These are phyloP conservation scores for Parazoanthus swiftii DNA, from an alignment of 92 coral and sea anemone genomes.

Conservation along the genomic window DNA sequence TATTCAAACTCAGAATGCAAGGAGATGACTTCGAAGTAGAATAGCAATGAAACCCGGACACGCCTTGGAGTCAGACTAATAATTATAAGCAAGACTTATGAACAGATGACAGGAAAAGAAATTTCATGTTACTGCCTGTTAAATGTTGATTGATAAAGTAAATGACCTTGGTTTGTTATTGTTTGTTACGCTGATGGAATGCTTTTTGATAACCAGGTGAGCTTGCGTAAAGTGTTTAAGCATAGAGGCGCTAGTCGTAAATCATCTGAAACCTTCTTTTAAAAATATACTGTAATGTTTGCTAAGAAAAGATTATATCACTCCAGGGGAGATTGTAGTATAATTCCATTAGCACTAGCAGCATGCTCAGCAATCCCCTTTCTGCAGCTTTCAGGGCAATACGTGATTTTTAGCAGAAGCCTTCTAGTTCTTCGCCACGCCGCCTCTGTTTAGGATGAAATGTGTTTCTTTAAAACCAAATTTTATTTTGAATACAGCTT, in stretches of 20 bases:
- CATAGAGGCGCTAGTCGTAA: not conserved
- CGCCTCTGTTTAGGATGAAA: not conserved
- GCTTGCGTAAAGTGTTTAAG: not conserved
- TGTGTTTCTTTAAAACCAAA: not conserved
- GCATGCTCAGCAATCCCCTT: not conserved
- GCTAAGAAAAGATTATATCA: not conserved
- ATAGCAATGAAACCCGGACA: not conserved
- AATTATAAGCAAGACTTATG: not conserved
- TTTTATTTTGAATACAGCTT: not conserved
- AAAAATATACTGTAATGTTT: too few species aligned
- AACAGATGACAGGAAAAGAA: not conserved
- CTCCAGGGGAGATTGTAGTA: conserved; percentile 5
- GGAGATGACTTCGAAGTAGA: not conserved
- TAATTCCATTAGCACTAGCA: not conserved
- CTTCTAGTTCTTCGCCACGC: too few species aligned
- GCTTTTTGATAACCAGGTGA: not conserved
- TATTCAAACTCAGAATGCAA: not conserved
- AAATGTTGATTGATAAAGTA: not conserved
- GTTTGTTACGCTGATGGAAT: not conserved
- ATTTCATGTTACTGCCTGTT: not conserved
- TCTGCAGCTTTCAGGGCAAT: not conserved
- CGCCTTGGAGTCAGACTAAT: not conserved
- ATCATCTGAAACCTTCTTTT: not conserved
- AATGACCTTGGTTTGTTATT: too few species aligned
- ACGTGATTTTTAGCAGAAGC: not conserved